These are phyloP conservation scores for Thyatira batis DNA, from an alignment of 2,888 invertebrate genomes.

Conservation along the genomic window DNA sequence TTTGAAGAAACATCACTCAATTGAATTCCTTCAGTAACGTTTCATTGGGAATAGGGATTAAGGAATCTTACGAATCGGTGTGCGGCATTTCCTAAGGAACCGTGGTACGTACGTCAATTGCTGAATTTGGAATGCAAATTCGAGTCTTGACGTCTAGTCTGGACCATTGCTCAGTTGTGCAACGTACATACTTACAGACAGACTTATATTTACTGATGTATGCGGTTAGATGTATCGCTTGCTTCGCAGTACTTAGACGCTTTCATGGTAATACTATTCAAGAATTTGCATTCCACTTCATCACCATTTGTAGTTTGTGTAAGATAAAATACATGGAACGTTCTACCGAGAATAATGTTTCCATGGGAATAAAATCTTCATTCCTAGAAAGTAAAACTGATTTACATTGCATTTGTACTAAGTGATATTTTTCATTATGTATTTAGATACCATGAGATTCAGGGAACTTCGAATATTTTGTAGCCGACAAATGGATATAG, in stretches of 20 bases:
- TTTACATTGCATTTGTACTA: neutral
- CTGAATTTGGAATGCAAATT: slow-evolving; percentile 72
- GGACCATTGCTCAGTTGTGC: slow-evolving; percentile 31
- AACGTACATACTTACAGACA: slow-evolving; percentile 17
- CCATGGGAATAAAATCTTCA: neutral
- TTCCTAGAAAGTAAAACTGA: neutral
- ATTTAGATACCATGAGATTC: no score
- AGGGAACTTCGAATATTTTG: no score
- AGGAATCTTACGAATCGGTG: slow-evolving; percentile 38
- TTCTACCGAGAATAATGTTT: neutral
- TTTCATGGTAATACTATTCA: neutral
- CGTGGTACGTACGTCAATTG: slow-evolving; percentile 66
- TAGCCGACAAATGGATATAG: no score
- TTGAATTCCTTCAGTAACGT: no score
- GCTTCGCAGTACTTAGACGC: neutral
- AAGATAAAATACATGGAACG: neutral
- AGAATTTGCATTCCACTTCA: neutral
- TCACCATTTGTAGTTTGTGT: neutral
- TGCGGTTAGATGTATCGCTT: slow-evolving; percentile 1
- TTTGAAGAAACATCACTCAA: no score
- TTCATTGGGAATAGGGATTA: no score
- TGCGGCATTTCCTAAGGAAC: slow-evolving; percentile 27
- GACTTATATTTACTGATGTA: slow-evolving; percentile 15
- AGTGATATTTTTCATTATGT: neutral
- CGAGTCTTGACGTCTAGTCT: slow-evolving; percentile 53